Evolutionary conservation across 2,113 vertebrate species (phyloP).

Genomic region (Acinonyx jubatus): DNA sequence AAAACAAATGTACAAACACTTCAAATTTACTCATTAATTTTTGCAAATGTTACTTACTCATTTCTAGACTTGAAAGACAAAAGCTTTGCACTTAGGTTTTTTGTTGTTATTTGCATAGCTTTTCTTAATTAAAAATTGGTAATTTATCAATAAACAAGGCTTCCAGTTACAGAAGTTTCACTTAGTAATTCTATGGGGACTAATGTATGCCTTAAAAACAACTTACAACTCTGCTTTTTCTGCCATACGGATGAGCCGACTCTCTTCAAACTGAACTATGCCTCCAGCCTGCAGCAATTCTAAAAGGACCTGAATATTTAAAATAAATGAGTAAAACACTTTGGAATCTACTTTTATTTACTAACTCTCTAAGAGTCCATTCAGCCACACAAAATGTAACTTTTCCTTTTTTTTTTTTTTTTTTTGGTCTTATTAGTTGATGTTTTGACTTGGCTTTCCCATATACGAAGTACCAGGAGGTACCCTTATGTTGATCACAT

Average conservation of each 20-base stretch:
- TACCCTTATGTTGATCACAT: background rate
- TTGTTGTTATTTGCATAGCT: background rate
- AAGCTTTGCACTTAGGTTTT: background rate
- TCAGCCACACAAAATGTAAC: background rate
- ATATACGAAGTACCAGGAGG: background rate
- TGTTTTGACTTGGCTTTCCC: background rate
- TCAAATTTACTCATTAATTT: conserved; percentile 21
- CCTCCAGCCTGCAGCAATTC: conserved; percentile 97
- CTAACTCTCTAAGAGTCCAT: background rate
- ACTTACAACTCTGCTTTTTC: conserved; percentile 98
- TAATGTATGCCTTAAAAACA: conserved; percentile 14
- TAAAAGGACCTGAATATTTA: conserved; percentile 90
- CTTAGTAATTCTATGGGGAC: background rate
- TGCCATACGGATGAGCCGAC: conserved; percentile 91
- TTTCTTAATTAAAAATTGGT: conserved; percentile 26
- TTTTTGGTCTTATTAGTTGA: background rate
- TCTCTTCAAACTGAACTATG: conserved; percentile 96
- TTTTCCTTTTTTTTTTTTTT: background rate
- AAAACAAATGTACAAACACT: conserved; percentile 49
- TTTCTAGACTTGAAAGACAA: conserved; percentile 42
- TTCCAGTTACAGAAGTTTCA: conserved; percentile 42
- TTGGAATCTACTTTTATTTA: conserved; percentile 11
- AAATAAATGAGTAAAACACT: conserved; percentile 51
- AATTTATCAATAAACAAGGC: background rate
- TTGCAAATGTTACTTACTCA: conserved; percentile 34